These are phyloP conservation scores for Poeciliopsis turneri DNA, from an alignment of 2,797 vertebrate species.

Conservation along the genomic window DNA sequence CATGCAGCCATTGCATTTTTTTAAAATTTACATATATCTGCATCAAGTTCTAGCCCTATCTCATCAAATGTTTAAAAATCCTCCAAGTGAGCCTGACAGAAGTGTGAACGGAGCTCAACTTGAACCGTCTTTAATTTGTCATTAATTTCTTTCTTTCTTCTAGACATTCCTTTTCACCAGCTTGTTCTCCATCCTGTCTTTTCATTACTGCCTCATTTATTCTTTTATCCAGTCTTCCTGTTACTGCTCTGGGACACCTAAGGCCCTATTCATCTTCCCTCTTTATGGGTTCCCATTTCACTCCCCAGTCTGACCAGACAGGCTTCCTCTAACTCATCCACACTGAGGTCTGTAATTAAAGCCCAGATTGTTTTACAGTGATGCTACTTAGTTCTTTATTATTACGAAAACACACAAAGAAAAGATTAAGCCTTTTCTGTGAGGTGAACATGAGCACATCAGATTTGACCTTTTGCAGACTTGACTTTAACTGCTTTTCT, in stretches of 20 bases:
- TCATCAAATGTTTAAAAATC: conserved; percentile 7
- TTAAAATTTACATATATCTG: not conserved
- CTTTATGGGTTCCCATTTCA: conserved; percentile 20
- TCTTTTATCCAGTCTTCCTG: conserved; percentile 45
- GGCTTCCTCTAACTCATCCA: conserved; percentile 60
- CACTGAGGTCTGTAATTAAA: conserved; percentile 64
- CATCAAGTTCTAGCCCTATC: not conserved
- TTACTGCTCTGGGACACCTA: conserved; percentile 47
- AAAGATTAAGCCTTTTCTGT: conserved; percentile 50
- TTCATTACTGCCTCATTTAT: conserved; percentile 68
- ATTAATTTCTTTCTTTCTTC: not conserved
- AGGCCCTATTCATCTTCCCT: conserved; percentile 50
- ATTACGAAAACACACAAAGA: conserved; percentile 40
- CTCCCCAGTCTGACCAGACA: conserved; percentile 46
- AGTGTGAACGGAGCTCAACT: conserved; percentile 14
- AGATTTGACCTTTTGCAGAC: not conserved
- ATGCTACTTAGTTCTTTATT: conserved; percentile 19
- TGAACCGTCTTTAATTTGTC: conserved; percentile 37
- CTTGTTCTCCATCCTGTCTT: conserved; percentile 42
- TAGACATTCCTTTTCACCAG: conserved; percentile 14
- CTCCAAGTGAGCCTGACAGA: conserved; percentile 29
- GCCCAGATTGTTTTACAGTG: conserved; percentile 54
- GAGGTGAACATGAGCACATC: not conserved
- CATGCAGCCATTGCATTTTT: no score
- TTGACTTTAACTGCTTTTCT: not conserved